Conservation (phyloP, 2,888 invertebrate species). For the Onchidella celtica region DNA sequence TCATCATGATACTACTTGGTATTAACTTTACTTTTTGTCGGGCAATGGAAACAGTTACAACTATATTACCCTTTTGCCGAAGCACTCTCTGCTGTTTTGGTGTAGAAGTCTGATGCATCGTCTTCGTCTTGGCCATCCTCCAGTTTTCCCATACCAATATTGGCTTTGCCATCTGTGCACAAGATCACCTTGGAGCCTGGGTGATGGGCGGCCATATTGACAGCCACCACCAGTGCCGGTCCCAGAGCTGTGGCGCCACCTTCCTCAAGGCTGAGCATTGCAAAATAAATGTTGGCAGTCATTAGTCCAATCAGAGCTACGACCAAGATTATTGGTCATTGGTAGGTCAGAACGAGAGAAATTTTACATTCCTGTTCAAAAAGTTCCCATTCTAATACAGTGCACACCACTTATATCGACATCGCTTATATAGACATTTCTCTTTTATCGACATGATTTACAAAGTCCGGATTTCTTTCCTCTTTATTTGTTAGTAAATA, state of each 20-base stretch:
- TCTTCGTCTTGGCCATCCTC: slow-evolving; percentile 64
- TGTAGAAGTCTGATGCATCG: slow-evolving; percentile 64
- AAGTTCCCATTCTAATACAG: no score
- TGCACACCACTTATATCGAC: no score
- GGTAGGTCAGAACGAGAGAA: not conserved
- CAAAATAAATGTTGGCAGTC: no score
- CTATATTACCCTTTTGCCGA: slow-evolving; percentile 67
- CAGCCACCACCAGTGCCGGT: slow-evolving; percentile 74
- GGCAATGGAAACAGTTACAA: no score
- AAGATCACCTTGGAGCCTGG: slow-evolving; percentile 79
- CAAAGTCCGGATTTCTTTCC: no score
- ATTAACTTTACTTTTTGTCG: no score
- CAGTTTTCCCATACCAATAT: slow-evolving; percentile 76
- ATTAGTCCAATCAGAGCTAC: no score
- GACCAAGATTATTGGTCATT: not conserved
- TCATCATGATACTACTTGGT: no score
- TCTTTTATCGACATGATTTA: no score
- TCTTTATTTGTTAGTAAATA: no score
- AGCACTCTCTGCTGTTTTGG: slow-evolving; percentile 64
- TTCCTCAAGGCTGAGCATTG: slow-evolving; percentile 72
- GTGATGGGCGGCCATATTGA: slow-evolving; percentile 73
- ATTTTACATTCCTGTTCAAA: not conserved
- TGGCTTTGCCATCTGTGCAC: slow-evolving; percentile 79
- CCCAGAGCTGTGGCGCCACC: slow-evolving; percentile 78
- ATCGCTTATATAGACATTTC: no score